These are phyloP conservation scores for Drosophila mimica DNA, from an alignment of 2,888 invertebrate genomes.

Conservation along the genomic window DNA sequence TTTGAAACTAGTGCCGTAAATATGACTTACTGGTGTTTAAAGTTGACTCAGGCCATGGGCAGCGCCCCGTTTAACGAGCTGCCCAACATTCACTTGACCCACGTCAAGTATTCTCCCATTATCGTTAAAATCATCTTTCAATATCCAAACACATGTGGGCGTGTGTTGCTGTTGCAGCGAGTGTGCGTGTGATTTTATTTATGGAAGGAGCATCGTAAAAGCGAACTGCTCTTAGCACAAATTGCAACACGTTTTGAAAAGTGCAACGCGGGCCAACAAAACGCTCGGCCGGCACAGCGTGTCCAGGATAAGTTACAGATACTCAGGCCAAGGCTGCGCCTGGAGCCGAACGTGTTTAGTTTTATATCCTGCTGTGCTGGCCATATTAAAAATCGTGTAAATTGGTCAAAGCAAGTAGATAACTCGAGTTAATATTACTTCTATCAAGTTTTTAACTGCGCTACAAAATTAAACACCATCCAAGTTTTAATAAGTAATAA, in stretches of 20 bases:
- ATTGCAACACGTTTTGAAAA: constrained; percentile 72
- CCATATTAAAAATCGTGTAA: constrained; percentile 45
- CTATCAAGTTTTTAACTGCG: not conserved
- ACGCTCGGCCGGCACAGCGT: constrained; percentile 50
- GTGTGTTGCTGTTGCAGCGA: constrained; percentile 7
- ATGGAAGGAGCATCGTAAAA: constrained; percentile 46
- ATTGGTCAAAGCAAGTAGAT: constrained; percentile 34
- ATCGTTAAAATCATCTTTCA: constrained; percentile 78
- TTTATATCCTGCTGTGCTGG: constrained; percentile 39
- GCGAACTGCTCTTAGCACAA: constrained; percentile 64
- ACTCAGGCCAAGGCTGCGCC: constrained; percentile 19
- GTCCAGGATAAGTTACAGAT: constrained; percentile 50
- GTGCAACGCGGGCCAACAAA: constrained; percentile 63
- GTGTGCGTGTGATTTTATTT: constrained; percentile 18
- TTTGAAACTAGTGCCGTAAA: constrained; percentile 66
- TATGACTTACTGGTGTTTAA: constrained; percentile 78
- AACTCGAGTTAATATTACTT: constrained; percentile 27
- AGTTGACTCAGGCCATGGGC: constrained; percentile 49
- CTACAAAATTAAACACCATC: not conserved
- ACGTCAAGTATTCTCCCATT: constrained; percentile 65
- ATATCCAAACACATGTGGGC: constrained; percentile 42
- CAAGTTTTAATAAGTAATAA: not conserved
- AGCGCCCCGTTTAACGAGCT: constrained; percentile 61
- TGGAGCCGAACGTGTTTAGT: constrained; percentile 44
- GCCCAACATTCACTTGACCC: constrained; percentile 65